Evolutionary conservation across 2,888 invertebrate species (phyloP).

Genomic region (Malacosoma neustria): DNA sequence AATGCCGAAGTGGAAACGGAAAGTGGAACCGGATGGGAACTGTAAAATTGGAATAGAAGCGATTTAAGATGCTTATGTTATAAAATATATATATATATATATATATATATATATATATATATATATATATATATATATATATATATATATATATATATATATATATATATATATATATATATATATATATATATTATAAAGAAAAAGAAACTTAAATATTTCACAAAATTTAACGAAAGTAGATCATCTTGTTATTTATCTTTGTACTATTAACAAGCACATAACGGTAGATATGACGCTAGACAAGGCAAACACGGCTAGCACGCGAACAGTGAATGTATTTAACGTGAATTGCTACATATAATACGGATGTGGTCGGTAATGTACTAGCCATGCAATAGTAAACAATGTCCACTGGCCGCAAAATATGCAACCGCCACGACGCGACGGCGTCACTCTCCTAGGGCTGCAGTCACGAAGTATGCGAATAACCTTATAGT

Average conservation of each 20-base stretch:
- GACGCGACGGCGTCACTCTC: background rate
- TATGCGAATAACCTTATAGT: background rate
- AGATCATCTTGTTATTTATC: background rate
- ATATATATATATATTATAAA: no score
- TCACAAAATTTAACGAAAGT: no score
- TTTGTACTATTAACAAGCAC: background rate
- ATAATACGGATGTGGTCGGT: conserved; percentile 12
- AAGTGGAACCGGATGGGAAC: no score
- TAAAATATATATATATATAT: no score
- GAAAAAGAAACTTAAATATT: no score
- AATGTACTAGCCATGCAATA: conserved; percentile 12
- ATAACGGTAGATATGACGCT: background rate
- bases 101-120: no score
- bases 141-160: no score
- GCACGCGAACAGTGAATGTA: conserved; percentile 5
- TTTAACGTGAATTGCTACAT: conserved; percentile 12
- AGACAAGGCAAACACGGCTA: conserved; percentile 3
- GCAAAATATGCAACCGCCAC: conserved; percentile 3
- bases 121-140: no score
- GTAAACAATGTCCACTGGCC: conserved; percentile 5
- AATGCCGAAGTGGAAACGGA: no score
- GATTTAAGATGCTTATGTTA: no score
- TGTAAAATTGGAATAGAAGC: no score
- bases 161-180: no score
- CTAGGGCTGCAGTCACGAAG: background rate